Evolutionary conservation across 2,888 invertebrate genomes (phyloP), one percentile per base, ranked within the genome.

Genomic region (Empis stercorea): DNA sequence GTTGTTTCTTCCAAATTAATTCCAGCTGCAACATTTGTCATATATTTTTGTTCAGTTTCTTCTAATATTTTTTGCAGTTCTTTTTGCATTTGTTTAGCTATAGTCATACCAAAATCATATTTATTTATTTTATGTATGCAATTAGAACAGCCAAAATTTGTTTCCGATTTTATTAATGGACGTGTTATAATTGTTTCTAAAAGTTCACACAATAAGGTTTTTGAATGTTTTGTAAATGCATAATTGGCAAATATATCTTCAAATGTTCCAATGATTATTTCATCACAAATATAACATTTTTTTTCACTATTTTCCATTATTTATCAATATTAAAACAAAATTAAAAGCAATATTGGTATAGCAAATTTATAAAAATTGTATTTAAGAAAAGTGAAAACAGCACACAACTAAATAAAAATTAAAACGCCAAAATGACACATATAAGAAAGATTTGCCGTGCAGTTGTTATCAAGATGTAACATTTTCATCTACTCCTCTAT

Each of bases 261-360:
- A 10, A 23, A 46, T 10, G 14, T 23, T 13, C 42, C 34, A 13
- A 11, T 10, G n/a, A 48, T 37, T 11, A 27, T 13, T 13, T 45
- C 39, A 30, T 52, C 50, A 17, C 55, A 55, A 16, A 55, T 44
- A 45, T 45, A 52, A 44, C 55, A 55, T 37, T 48, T 50, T 43
- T 34, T 32, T 10, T 23, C 43, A 27, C 2, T 7, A 27, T 27
- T 7, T 27, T 27, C 23, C 23, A 27, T 27, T 27, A 27, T 27
- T 27, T 7, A 7, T 9, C 9, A 27, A 27, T 7, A 27, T 27
- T 27, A 9, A 20, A 20, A 20, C 4, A 20, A 20, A 20, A 20
- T 20, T 20, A 20, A 20, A n/a, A n/a, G n/a, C n/a, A n/a, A n/a
- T n/a, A n/a, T n/a, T n/a, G 20, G 20, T 6, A 27, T 27, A 6